These are phyloP conservation scores for Onchidella celtica DNA, from an alignment of 2,888 invertebrate species.

Conservation along the genomic window DNA sequence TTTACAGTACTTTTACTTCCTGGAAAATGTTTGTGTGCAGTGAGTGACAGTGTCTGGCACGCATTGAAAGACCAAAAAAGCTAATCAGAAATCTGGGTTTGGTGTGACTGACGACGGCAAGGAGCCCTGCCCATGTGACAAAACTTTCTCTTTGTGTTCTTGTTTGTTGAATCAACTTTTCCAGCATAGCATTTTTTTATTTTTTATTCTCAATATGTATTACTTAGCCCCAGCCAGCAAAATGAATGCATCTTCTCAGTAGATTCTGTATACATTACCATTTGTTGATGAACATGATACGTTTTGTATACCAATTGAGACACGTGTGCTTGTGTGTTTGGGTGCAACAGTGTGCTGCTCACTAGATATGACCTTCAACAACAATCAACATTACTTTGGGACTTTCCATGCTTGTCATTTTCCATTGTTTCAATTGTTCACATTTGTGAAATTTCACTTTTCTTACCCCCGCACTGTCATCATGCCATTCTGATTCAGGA, in stretches of 20 bases:
- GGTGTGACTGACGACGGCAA: too few relatives aligned
- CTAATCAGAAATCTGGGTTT: background rate
- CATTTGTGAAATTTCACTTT: background rate
- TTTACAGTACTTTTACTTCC: too few relatives aligned
- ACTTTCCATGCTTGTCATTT: background rate
- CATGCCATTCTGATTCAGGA: too few relatives aligned
- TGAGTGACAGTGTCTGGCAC: background rate
- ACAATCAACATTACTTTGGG: background rate
- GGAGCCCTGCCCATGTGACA: constrained; percentile 34
- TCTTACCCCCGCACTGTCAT: too few relatives aligned
- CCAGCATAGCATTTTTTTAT: constrained; percentile 42
- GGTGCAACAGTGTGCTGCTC: background rate
- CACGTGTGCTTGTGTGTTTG: constrained; percentile 3
- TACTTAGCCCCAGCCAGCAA: constrained; percentile 37
- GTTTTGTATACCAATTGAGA: constrained; percentile 23
- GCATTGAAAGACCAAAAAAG: background rate
- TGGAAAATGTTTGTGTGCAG: too few relatives aligned
- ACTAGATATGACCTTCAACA: constrained; percentile 15
- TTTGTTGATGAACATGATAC: constrained; percentile 22
- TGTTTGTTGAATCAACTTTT: constrained; percentile 43
- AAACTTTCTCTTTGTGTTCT: constrained; percentile 27
- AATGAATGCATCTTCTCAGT: constrained; percentile 50
- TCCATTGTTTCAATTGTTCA: background rate
- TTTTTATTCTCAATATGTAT: constrained; percentile 38
- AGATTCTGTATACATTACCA: constrained; percentile 30